These are phyloP conservation scores for Piscicola geometra DNA, from an alignment of 2,888 invertebrate genomes.

Conservation along the genomic window DNA sequence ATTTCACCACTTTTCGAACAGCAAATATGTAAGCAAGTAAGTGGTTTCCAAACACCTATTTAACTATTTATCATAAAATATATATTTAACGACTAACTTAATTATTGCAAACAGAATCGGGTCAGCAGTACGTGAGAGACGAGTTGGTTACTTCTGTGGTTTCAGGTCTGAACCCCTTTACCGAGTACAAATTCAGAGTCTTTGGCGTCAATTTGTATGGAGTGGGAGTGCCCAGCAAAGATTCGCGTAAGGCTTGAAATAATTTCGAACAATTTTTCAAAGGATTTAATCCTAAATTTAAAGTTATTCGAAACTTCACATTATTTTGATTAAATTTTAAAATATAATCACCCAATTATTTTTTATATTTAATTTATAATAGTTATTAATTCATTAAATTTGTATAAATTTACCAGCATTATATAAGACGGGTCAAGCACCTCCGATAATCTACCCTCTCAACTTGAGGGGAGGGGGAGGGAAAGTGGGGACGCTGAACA, in stretches of 20 bases:
- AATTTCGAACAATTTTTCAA: no score
- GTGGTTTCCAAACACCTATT: no score
- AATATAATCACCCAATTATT: no score
- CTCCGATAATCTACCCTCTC: constrained; percentile 71
- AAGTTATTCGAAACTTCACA: no score
- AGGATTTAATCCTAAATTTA: no score
- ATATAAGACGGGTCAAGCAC: constrained; percentile 68
- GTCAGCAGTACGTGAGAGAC: constrained; percentile 15
- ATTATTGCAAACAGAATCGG: constrained; percentile 20
- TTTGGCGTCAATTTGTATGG: constrained; percentile 78
- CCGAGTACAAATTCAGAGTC: constrained; percentile 82
- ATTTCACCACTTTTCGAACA: background rate
- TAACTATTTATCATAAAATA: no score
- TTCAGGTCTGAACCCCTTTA: constrained; percentile 70
- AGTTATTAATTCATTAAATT: no score
- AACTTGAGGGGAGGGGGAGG: constrained; percentile 89
- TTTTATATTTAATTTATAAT: no score
- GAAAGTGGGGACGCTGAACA: constrained; percentile 86
- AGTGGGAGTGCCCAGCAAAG: constrained; percentile 72
- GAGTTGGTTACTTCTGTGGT: constrained; percentile 26
- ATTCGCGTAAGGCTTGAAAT: constrained; percentile 54
- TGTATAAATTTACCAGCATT: no score
- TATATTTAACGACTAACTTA: no score
- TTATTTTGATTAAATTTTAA: no score
- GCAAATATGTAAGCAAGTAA: no score